Evolutionary conservation across 2,888 invertebrate species (phyloP), one percentile per base, ranked within the genome.

Genomic region (Halictus quadricinctus): DNA sequence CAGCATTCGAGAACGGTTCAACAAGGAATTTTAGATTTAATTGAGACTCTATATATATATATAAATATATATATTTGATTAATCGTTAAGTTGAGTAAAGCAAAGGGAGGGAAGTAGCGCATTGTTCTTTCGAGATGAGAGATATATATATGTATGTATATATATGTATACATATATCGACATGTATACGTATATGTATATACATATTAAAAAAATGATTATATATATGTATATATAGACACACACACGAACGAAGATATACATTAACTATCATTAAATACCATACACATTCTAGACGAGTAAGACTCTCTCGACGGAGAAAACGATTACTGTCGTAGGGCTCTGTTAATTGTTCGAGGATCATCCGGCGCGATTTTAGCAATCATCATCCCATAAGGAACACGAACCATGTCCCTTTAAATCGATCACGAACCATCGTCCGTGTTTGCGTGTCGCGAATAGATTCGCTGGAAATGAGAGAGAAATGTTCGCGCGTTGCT

Each of bases 11-110:
- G 75, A 48, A 72, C 48, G 48, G 69, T 83, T 81, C 64, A 81
- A 43, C 84, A 80, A 86, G 81, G 70, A 73, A 76, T 75, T 81
- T 70, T 80, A 86, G 66, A 86, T 85, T 70, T 72, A 79, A 84
- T 83, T 66, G 60, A 82, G 50, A 80, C 58, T 72, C 58, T 80
- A 46, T 70, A 64, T 64, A 60, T 64, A 64, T 64, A 66, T 64
- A 36, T 64, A 64, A 6, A 64, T 36, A 64, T 64, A 66, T 36
- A 66, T 66, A 69, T 72, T 72, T 80, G 41, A 54, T 64, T 72
- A 64, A 64, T 50, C 48, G 54, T 50, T 75, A 75, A 79, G 79
- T 75, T 79, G 36, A 58, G 58, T 58, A 66, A 54, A 25, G 41
- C 60, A 29, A 74, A 54, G 15, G 29, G 64, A 29, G 66, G 43